phyloP scores from a whole-genome alignment of 2,797 vertebrate species.

The Anisognathus igniventris region DNA sequence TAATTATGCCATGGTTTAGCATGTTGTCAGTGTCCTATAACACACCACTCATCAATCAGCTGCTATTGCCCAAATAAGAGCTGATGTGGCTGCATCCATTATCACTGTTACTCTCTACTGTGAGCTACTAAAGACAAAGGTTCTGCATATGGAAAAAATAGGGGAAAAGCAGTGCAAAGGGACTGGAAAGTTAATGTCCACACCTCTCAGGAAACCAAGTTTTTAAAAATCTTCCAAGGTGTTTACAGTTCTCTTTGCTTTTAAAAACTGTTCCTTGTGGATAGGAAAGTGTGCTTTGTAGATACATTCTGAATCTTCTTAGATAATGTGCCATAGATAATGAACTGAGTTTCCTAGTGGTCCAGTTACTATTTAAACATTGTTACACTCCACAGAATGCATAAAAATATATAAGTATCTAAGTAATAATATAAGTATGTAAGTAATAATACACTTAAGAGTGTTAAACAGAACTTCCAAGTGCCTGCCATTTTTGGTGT shows the following conservation, averaged over 20 bases:
- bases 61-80: neutral
- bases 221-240: neutral
- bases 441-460: neutral
- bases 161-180: neutral
- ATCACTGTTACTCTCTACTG: neutral
- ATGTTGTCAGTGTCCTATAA: neutral
- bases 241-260: neutral
- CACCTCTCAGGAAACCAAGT: neutral
- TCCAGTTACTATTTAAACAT: neutral
- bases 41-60: neutral
- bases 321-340: neutral
- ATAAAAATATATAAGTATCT: neutral
- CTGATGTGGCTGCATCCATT: neutral
- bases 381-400: neutral
- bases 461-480: neutral
- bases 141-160: neutral
- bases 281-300: accelerated
- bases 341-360: neutral
- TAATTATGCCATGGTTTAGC: neutral
- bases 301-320: neutral
- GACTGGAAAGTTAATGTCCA: neutral
- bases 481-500: neutral
- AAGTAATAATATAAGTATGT: too few relatives aligned
- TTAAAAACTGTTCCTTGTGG: neutral
- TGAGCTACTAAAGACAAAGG: neutral